Percentiles rank a stretch among this genome's conserved stretches.
Conservation (phyloP, 2,113 vertebrate genomes). For the Pelodiscus sinensis region DNA sequence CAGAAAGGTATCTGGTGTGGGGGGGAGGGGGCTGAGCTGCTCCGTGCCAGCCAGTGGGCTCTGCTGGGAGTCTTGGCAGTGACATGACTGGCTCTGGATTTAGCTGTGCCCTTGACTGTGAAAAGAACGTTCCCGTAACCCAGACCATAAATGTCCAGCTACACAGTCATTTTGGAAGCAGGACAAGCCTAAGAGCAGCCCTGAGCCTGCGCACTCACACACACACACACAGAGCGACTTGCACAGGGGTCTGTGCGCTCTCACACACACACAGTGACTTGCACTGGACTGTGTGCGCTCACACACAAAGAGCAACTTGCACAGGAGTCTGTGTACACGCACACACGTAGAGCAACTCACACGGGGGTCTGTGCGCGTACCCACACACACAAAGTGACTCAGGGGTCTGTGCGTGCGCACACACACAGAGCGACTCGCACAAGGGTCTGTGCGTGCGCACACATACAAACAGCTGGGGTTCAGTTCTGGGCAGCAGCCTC, state of each 20-base stretch:
- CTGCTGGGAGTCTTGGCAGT: neutral
- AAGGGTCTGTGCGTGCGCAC: too few relatives aligned
- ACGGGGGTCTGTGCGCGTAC: too few relatives aligned
- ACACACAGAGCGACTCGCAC: neutral
- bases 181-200: neutral
- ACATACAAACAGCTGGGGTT: too few relatives aligned
- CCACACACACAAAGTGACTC: neutral
- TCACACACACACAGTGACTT: neutral
- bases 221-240: neutral
- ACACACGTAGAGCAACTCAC: neutral
- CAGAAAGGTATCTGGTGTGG: neutral
- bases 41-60: neutral
- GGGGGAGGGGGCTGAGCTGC: neutral
- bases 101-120: neutral
- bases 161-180: neutral
- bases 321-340: too few relatives aligned
- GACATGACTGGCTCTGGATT: neutral
- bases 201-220: neutral
- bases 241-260: too few relatives aligned
- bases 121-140: neutral
- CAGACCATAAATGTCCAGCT: slow-evolving; percentile 60
- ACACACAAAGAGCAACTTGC: neutral
- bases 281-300: too few relatives aligned
- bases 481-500: neutral
- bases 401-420: too few relatives aligned